Percentiles rank a stretch among this genome's conserved stretches.
phyloP scores from a whole-genome alignment of 2,797 vertebrate genomes.

The Molossus molossus region DNA sequence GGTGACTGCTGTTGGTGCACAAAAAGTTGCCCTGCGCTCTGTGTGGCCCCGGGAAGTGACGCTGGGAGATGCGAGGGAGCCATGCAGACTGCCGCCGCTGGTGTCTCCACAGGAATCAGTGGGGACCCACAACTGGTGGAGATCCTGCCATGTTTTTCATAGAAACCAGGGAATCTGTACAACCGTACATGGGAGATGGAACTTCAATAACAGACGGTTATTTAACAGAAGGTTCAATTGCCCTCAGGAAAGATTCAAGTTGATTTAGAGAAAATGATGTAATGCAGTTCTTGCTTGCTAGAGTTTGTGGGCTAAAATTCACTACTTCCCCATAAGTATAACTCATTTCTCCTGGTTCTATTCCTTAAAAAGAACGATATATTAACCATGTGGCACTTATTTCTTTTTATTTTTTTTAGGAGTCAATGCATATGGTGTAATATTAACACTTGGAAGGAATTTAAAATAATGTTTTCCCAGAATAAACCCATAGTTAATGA shows the following conservation, averaged over 20 bases:
- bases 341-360: conserved; percentile 2
- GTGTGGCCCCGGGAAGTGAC: neutral
- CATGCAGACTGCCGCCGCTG: accelerated
- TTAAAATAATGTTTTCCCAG: neutral
- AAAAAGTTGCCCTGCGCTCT: accelerated
- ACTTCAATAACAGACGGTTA: neutral
- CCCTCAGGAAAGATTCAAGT: neutral
- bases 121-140: neutral
- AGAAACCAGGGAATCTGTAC: neutral
- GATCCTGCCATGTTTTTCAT: neutral
- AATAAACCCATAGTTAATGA: neutral
- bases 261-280: neutral
- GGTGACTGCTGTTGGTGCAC: neutral
- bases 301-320: neutral
- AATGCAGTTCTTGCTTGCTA: neutral
- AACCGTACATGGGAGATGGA: neutral
- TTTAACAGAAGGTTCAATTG: neutral
- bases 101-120: neutral
- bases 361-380: neutral
- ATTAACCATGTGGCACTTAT: neutral
- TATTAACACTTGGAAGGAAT: conserved; percentile 14
- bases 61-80: too few species aligned
- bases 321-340: neutral
- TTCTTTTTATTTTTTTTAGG: conserved; percentile 50
- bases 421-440: neutral